Evolutionary conservation across 2,888 invertebrate species (phyloP).

Genomic region (Ochropleura plecta): DNA sequence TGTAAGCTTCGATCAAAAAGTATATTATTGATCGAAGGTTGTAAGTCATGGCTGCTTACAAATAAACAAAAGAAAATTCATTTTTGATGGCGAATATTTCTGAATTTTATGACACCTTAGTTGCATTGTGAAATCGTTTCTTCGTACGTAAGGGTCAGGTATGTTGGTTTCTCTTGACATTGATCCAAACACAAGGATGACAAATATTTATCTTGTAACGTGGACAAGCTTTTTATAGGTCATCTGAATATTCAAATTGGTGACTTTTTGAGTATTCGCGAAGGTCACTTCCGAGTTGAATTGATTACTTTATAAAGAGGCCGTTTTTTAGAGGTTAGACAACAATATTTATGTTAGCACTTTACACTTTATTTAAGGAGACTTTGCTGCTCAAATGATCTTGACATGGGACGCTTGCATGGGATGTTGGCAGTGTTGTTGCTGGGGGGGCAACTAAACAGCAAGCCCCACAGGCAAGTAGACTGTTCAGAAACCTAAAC

Average conservation of each 20-base stretch:
- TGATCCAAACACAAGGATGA: slow-evolving; percentile 39
- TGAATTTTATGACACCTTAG: slow-evolving; percentile 18
- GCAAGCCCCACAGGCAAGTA: too few relatives aligned
- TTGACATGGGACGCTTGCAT: neutral
- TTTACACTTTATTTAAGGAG: neutral
- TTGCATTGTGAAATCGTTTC: slow-evolving; percentile 39
- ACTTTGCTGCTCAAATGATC: neutral
- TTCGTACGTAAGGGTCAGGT: slow-evolving; percentile 39
- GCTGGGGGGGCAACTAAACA: too few relatives aligned
- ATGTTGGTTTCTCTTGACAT: slow-evolving; percentile 42
- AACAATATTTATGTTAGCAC: neutral
- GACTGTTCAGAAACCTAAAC: too few relatives aligned
- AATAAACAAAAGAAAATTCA: neutral
- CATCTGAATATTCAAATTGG: slow-evolving; percentile 6
- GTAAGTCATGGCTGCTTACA: neutral
- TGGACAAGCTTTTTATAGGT: slow-evolving; percentile 36
- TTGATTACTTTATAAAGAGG: slow-evolving; percentile 25
- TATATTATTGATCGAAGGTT: too few relatives aligned
- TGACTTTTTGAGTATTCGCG: slow-evolving; percentile 19
- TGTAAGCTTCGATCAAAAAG: too few relatives aligned
- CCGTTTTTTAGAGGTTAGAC: slow-evolving; percentile 15
- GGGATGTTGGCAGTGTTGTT: neutral
- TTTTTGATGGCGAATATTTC: neutral
- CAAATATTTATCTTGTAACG: slow-evolving; percentile 42
- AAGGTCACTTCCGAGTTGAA: slow-evolving; percentile 39